Evolutionary conservation across 2,113 vertebrate genomes (phyloP).

Genomic region (Phoxinus phoxinus): DNA sequence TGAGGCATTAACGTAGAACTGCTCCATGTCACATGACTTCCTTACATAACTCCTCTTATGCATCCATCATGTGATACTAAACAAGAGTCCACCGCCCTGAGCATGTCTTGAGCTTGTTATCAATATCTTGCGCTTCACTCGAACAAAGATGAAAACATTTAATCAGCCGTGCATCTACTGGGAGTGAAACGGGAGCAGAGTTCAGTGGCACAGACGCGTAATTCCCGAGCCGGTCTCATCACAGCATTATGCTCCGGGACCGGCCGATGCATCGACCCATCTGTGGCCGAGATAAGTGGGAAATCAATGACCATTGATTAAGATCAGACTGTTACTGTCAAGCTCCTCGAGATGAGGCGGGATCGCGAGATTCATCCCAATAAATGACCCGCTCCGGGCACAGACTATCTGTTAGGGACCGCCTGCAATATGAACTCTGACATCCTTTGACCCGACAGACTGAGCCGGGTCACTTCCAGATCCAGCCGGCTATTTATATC

Average conservation of each 20-base stretch:
- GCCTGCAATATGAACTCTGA: not conserved
- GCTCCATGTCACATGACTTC: not conserved
- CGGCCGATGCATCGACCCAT: slow-evolving; percentile 40
- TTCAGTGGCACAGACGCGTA: not conserved
- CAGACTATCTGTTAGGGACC: not conserved
- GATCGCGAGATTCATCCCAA: not conserved
- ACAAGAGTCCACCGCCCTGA: not conserved
- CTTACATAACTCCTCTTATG: not conserved
- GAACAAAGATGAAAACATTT: slow-evolving; percentile 30
- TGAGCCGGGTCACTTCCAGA: not conserved
- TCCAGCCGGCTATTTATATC: not conserved
- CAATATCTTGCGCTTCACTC: slow-evolving; percentile 30
- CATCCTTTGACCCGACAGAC: not conserved
- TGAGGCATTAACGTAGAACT: not conserved
- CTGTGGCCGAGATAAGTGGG: slow-evolving; percentile 48
- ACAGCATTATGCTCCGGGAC: not conserved
- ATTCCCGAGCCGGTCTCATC: slow-evolving; percentile 2
- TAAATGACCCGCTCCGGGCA: not conserved
- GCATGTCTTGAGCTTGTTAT: slow-evolving; percentile 27
- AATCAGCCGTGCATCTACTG: slow-evolving; percentile 10
- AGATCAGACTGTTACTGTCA: slow-evolving; percentile 51
- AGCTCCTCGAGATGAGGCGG: not conserved
- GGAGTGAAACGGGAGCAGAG: slow-evolving; percentile 24
- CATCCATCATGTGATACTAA: slow-evolving; percentile 3
- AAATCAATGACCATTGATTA: slow-evolving; percentile 52